Base-by-base conservation (phyloP, 2,888 invertebrate genomes). In the Catotricha subobsoleta region DNA sequence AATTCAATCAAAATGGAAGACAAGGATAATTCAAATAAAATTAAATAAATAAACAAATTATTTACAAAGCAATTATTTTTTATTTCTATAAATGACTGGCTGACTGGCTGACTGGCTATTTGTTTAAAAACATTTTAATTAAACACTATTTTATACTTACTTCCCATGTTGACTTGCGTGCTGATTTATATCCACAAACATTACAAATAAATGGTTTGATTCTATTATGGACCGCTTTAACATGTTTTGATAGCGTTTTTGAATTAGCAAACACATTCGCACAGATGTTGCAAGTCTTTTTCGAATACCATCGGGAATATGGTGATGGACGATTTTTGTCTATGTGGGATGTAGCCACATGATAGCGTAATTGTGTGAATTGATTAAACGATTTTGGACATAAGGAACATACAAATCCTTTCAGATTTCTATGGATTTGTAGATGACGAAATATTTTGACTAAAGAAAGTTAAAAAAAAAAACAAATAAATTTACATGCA, bases 181-280 rank as follows among this genome's bases (percentile, higher is more conserved):
- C 71, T 19, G 76, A 73, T 48, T 76, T 71, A 52, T 80, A 76
- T 9, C 75, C 76, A 54, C 83, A 83, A 40, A 78, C 74, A 50
- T 71, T 74, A 52, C 83, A 83, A 25, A 74, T 72, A 49, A 75
- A 82, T 0, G 77, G 79, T 49, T 77, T 76, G 36, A 76, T 66
- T 54, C 79, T 76, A 46, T 76, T 73, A 55, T 83, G 83, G 1
- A 83, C 80, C 1, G 72, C 68, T 53, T 76, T 73, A 28, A 76
- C 68, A 49, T 80, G 80, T 52, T 72, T 74, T 42, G 75, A 76
- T 7, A 79, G 56, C 42, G 71, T 70, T 55, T 76, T 76, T 1
- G 73, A 69, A 51, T 77, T 77, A 1, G 76, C 73, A 56, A 80
- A 80, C 38, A 65, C 68, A 39, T 76, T 67, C 30, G 69, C 66